These are phyloP conservation scores for Remorina albescens DNA, from an alignment of 2,797 vertebrate genomes.

Conservation along the genomic window DNA sequence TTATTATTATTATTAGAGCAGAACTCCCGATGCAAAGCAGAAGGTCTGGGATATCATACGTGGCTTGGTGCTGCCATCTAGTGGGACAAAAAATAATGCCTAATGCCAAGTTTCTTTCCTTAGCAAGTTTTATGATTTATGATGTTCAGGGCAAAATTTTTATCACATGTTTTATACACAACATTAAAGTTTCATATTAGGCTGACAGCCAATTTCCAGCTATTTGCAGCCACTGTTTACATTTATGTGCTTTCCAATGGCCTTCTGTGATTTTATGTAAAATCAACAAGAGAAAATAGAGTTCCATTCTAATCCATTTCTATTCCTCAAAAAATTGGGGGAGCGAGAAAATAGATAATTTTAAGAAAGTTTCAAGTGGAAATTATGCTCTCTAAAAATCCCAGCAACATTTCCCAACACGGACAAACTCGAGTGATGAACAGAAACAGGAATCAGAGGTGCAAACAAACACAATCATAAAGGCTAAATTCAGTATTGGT, in stretches of 20 bases:
- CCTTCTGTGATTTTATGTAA: neutral
- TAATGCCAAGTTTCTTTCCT: neutral
- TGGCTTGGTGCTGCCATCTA: slow-evolving; percentile 54
- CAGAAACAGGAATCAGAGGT: neutral
- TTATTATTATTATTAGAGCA: too few species aligned
- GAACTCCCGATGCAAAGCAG: neutral
- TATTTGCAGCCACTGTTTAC: neutral
- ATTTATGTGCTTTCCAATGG: neutral
- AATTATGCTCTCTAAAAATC: neutral
- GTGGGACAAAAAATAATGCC: slow-evolving; percentile 6
- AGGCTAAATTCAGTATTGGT: neutral
- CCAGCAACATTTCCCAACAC: neutral
- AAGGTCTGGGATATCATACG: neutral
- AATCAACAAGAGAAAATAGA: neutral
- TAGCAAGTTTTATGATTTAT: too few species aligned
- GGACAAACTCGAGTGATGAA: neutral
- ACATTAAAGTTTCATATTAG: neutral
- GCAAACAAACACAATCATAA: neutral
- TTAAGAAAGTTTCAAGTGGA: neutral
- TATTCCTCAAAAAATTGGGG: neutral
- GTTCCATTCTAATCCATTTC: neutral
- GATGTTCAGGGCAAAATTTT: too few species aligned
- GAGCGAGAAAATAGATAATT: neutral
- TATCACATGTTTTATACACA: too few species aligned
- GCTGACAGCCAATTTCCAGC: neutral